Evolutionary conservation across 2,113 vertebrate genomes (phyloP).

Genomic region (Lycocorax pyrrhopterus): DNA sequence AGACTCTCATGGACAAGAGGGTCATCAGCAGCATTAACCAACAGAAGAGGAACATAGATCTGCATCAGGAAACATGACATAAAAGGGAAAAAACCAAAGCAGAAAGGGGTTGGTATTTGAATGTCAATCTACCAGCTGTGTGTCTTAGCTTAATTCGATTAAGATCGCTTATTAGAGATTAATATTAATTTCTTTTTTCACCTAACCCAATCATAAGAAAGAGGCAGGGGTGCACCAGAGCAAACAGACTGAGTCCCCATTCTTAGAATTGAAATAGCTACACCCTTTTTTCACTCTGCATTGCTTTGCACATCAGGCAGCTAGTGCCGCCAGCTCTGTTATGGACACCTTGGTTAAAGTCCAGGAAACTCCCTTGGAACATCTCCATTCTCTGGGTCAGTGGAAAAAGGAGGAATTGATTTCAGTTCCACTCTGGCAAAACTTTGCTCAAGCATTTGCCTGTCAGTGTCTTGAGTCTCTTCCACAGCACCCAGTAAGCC

Average conservation of each 20-base stretch:
- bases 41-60: slow-evolving; percentile 92
- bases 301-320: neutral
- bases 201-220: neutral
- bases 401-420: neutral
- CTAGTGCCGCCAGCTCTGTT: neutral
- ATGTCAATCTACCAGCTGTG: neutral
- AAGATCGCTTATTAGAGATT: neutral
- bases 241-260: neutral
- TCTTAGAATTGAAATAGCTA: neutral
- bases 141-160: neutral
- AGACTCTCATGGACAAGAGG: slow-evolving; percentile 93
- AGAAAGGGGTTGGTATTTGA: neutral
- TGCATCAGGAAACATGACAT: slow-evolving; percentile 42
- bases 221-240: neutral
- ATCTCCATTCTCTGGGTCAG: neutral
- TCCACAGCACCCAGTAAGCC: neutral
- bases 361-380: slow-evolving; percentile 18
- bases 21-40: slow-evolving; percentile 94
- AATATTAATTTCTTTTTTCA: no score
- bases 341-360: neutral
- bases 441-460: neutral
- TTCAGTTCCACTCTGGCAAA: neutral
- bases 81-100: neutral
- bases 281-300: neutral
- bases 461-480: neutral